phyloP scores from a whole-genome alignment of 1,140 invertebrate genomes.

The Xylocopa sonorina region DNA sequence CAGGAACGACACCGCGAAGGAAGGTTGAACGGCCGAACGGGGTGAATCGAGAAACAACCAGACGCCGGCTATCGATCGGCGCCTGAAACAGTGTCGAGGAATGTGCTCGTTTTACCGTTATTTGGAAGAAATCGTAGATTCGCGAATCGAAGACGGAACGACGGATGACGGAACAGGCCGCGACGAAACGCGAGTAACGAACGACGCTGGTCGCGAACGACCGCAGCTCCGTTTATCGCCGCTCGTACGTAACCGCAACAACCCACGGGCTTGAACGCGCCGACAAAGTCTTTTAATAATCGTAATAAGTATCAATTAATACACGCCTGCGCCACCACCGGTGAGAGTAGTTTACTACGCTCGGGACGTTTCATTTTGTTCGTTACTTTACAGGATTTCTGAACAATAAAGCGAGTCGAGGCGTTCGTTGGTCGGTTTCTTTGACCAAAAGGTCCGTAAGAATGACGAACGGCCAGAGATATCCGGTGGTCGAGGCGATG shows the following conservation, averaged over 20 bases:
- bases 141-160: too few relatives aligned
- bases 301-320: constrained; percentile 81
- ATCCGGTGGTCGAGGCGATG: constrained; percentile 40
- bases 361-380: too few relatives aligned
- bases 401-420: too few relatives aligned
- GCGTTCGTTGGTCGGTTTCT: constrained; percentile 46
- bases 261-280: constrained; percentile 70
- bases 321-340: constrained; percentile 61
- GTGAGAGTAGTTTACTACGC: constrained; percentile 73
- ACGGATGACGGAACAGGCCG: too few relatives aligned
- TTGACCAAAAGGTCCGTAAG: constrained; percentile 38
- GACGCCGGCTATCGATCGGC: constrained; percentile 70
- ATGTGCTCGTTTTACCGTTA: too few relatives aligned
- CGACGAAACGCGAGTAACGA: constrained; percentile 73
- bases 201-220: constrained; percentile 59
- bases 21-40: constrained; percentile 12
- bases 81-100: constrained; percentile 60
- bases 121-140: too few relatives aligned
- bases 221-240: constrained; percentile 76
- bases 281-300: constrained; percentile 81
- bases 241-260: constrained; percentile 79
- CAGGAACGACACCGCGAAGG: constrained; percentile 74
- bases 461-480: constrained; percentile 62
- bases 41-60: constrained; percentile 54
- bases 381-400: too few relatives aligned